phyloP scores from a whole-genome alignment of 2,113 vertebrate genomes.

The Sclerurus mexicanus region DNA sequence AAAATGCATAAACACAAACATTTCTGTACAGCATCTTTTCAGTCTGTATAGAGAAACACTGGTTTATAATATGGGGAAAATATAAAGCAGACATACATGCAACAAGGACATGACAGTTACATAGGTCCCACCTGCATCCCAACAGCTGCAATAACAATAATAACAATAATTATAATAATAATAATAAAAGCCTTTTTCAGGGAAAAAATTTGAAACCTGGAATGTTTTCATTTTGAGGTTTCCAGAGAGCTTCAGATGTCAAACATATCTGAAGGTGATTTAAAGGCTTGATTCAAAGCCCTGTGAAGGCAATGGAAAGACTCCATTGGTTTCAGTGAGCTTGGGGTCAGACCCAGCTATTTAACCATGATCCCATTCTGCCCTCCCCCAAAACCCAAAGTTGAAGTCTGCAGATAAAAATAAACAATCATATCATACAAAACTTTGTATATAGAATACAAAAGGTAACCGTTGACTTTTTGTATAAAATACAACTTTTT shows the following conservation, averaged over 20 bases:
- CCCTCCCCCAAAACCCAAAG: constrained; percentile 53
- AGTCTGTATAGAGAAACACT: constrained; percentile 71
- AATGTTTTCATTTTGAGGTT: constrained; percentile 77
- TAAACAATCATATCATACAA: constrained; percentile 80
- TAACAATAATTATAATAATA: constrained; percentile 19
- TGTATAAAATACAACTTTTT: constrained; percentile 83
- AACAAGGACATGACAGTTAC: constrained; percentile 68
- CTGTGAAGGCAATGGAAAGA: constrained; percentile 56
- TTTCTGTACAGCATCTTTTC: constrained; percentile 70
- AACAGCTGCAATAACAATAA: constrained; percentile 53
- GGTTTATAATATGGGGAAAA: constrained; percentile 72
- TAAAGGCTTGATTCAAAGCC: constrained; percentile 61
- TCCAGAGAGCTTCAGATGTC: constrained; percentile 64
- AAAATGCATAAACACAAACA: constrained; percentile 65
- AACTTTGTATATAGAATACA: constrained; percentile 81
- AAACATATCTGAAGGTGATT: constrained; percentile 57
- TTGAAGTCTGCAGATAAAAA: constrained; percentile 77
- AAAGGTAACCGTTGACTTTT: constrained; percentile 83
- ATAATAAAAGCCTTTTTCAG: constrained; percentile 11
- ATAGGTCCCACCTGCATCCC: constrained; percentile 54
- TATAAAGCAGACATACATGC: constrained; percentile 73
- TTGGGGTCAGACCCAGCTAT: constrained; percentile 52
- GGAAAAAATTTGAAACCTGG: constrained; percentile 68
- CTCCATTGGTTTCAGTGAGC: constrained; percentile 52
- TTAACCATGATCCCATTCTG: constrained; percentile 56